These are phyloP conservation scores for Neocloeon triangulifer DNA, from an alignment of 1,140 invertebrate species.

Conservation along the genomic window DNA sequence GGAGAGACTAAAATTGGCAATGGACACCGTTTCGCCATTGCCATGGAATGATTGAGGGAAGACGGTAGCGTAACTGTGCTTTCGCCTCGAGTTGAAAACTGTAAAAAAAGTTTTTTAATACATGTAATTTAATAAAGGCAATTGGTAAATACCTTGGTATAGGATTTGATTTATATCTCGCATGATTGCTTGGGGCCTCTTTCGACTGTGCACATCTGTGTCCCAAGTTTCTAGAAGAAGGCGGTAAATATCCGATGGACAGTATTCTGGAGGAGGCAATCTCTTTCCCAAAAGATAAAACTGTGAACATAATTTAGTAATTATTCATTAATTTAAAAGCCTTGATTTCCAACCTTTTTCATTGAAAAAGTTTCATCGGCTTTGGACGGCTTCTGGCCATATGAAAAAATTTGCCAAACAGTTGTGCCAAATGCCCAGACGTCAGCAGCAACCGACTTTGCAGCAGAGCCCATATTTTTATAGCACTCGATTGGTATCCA, in stretches of 20 bases:
- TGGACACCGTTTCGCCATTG: background rate
- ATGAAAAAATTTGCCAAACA: constrained; percentile 73
- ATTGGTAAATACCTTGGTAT: constrained; percentile 29
- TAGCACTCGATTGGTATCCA: constrained; percentile 70
- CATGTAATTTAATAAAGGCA: background rate
- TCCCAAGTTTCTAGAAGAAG: constrained; percentile 80
- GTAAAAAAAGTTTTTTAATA: constrained; percentile 12
- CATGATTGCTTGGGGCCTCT: constrained; percentile 57
- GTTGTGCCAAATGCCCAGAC: constrained; percentile 78
- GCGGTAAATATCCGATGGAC: constrained; percentile 58
- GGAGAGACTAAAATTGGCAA: constrained; percentile 6
- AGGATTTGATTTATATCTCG: constrained; percentile 61
- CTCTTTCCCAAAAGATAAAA: constrained; percentile 36
- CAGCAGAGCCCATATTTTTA: constrained; percentile 35
- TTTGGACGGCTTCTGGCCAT: constrained; percentile 24
- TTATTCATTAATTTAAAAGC: constrained; percentile 9
- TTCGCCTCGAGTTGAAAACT: constrained; percentile 32
- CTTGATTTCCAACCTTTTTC: no score
- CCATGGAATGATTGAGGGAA: constrained; percentile 17
- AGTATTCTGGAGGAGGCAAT: constrained; percentile 46
- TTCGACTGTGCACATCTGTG: constrained; percentile 36
- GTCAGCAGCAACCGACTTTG: constrained; percentile 39
- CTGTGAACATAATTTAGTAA: constrained; percentile 7
- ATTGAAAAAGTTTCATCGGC: constrained; percentile 12
- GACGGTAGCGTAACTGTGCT: constrained; percentile 31